Conservation (phyloP, 1,140 invertebrate genomes). For the Oryctes rhinoceros region DNA sequence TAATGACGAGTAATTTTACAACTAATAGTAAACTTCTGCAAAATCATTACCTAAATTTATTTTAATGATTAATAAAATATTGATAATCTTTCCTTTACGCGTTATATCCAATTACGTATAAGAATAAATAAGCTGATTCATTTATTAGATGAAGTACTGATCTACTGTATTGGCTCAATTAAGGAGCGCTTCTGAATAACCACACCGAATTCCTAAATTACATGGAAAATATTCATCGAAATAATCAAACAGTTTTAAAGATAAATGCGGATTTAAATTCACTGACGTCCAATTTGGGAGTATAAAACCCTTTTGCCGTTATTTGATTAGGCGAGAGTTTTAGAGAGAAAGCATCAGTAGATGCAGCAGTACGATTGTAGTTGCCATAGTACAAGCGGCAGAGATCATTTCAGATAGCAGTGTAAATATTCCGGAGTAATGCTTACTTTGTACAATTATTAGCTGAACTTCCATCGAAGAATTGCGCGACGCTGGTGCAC, state of each 20-base stretch:
- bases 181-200: no score
- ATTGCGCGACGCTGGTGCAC: neutral
- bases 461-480: neutral
- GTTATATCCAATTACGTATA: no score
- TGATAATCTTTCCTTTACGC: no score
- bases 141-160: no score
- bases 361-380: neutral
- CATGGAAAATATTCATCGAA: neutral
- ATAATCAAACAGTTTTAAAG: neutral
- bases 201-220: neutral
- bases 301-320: neutral
- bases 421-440: constrained; percentile 13
- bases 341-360: neutral
- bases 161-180: no score
- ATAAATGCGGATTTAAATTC: neutral
- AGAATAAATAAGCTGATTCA: no score
- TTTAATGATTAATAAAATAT: no score
- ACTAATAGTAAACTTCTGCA: no score
- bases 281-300: neutral
- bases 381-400: neutral
- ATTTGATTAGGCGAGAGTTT: neutral
- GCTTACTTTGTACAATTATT: constrained; percentile 17
- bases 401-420: constrained; percentile 8
- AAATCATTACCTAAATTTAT: no score
- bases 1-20: no score